These are phyloP conservation scores for Acanthopleura granulata DNA, from an alignment of 2,888 invertebrate genomes.

Conservation along the genomic window DNA sequence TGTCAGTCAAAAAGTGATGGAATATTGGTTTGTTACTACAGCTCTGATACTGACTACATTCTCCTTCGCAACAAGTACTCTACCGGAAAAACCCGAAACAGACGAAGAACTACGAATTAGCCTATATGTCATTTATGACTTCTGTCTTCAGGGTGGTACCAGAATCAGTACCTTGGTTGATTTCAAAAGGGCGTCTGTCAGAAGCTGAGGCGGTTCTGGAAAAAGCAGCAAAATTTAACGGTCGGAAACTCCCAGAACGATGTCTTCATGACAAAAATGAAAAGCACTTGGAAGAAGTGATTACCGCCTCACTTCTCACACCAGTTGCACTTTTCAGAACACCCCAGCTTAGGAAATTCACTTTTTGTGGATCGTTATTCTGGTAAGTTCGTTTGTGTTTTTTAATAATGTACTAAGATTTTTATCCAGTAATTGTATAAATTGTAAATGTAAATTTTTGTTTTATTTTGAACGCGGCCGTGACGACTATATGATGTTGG, in stretches of 20 bases:
- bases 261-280: slow-evolving; percentile 22
- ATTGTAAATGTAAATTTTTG: too few species aligned
- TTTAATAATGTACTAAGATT: too few species aligned
- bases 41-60: too few species aligned
- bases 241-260: slow-evolving; percentile 28
- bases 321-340: slow-evolving; percentile 34
- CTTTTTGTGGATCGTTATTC: slow-evolving; percentile 31
- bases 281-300: background rate
- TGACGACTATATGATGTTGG: too few species aligned
- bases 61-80: too few species aligned
- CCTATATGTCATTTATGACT: too few species aligned
- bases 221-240: slow-evolving; percentile 34
- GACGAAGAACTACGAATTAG: too few species aligned
- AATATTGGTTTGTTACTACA: too few species aligned
- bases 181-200: slow-evolving; percentile 32
- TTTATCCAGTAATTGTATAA: too few species aligned
- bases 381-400: slow-evolving; percentile 26
- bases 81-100: too few species aligned
- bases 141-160: slow-evolving; percentile 25
- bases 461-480: too few species aligned
- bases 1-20: too few species aligned
- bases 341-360: slow-evolving; percentile 34
- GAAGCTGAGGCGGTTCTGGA: slow-evolving; percentile 39
- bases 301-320: background rate
- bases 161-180: slow-evolving; percentile 40